Base-by-base conservation (phyloP, 2,888 invertebrate genomes). In the Ennomos fuscantarius region DNA sequence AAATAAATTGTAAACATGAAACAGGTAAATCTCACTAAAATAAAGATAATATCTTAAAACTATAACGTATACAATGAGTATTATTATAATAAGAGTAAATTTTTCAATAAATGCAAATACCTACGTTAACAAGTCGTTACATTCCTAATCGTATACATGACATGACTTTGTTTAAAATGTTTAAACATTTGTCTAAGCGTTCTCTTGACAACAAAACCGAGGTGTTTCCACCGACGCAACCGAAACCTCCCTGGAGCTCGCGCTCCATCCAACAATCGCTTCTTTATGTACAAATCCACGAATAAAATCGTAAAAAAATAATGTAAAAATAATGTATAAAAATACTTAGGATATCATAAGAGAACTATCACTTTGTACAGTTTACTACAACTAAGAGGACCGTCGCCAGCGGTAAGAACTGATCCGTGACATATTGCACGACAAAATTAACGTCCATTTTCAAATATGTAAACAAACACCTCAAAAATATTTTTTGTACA, bases 301-400 rank as follows among this genome's bases (percentile, higher is more conserved):
- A 88, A 87, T 89, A 89, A 87, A 89, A 85, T 88, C 79, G 86
- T 90, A 86, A 89, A 90, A 91, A 91, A 86, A 89, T 87, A 82
- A 86, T 89, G 83, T 89, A 87, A 89, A 89, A 90, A 82, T 83
- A 89, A 92, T 87, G 81, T 91, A 92, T 88, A 92, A 92, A 92
- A 92, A 92, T 91, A 91, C 89, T 87, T 87, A 88, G 79, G 80
- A 76, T 87, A 87, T 89, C 89, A 89, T 90, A 90, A 89, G 90
- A 91, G 83, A 88, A 89, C 89, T 92, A 92, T 92, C 91, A 92
- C 91, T 90, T 91, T 91, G 89, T 91, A 92, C 91, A 90, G 79
- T 71, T 68, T 77, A 79, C 90, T 89, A 90, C 84, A 82, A 69
- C 82, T 82, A 85, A 53, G 13, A 34, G 57, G 74, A 79, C 84